Evolutionary conservation across 1,140 invertebrate genomes (phyloP), one percentile per base, ranked within the genome.

Genomic region (Calycopis cecrops): DNA sequence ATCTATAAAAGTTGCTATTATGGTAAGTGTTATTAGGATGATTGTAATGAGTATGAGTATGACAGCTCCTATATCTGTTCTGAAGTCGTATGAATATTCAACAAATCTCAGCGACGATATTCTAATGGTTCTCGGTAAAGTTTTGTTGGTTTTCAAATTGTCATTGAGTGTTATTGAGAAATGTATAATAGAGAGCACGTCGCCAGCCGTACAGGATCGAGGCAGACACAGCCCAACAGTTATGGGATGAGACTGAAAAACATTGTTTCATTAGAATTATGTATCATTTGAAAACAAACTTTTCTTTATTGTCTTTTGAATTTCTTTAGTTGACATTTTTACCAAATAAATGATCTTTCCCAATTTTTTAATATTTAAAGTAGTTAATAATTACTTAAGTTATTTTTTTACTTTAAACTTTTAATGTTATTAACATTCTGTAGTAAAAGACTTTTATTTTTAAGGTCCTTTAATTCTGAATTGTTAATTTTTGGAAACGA

Each of bases 161-260:
- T 85, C 81, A 33, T 77, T 82, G 9, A 87, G 67, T 70, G 81
- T 82, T n/a, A 82, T 76, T 6, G 79, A 84, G 55, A 87, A 87
- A 48, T 83, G 80, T 0, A 87, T 59, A 10, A 85, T 66, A 3
- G 80, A 73, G 14, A 68, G 48, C 1, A 84, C 57, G 50, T 87
- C 84, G 7, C 76, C 66, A 0, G 71, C 55, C 1, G 66, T 52
- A 52, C 84, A 87, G 6, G 77, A 73, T 4, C 69, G 56, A 1
- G 84, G 84, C 4, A 87, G 48, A 49, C 84, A 87, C 9, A 82
- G 52, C 0, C 84, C 84, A 3, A 85, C 55, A 9, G 65, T 70
- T 50, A 87, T 57, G 4, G 75, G 63, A 28, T 73, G 77, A 1
- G 67, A 67, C 84, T 87, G 75, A 10, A 79, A 82, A 44, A 14